These are phyloP conservation scores for Chelonus formosanus DNA, from an alignment of 2,888 invertebrate species.

Conservation along the genomic window DNA sequence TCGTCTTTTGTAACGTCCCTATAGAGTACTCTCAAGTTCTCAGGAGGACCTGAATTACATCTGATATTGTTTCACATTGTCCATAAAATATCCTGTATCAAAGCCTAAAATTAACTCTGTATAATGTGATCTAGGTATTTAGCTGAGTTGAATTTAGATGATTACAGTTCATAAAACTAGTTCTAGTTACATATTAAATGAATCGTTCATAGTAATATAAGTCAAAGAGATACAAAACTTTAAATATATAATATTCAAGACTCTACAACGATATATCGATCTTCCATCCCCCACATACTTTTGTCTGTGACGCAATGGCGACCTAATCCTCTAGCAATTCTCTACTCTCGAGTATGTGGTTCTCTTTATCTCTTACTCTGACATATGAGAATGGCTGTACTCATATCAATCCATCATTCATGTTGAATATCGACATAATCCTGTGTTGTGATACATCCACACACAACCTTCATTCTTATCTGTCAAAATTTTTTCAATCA, in stretches of 20 bases:
- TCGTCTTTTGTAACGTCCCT: too few relatives aligned
- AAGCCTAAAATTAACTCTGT: too few relatives aligned
- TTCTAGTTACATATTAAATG: not conserved
- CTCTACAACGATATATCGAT: conserved; percentile 16
- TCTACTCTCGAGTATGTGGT: conserved; percentile 10
- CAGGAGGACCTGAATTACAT: too few relatives aligned
- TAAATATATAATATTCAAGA: conserved; percentile 16
- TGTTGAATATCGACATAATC: not conserved
- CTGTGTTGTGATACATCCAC: conserved; percentile 1
- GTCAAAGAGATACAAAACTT: not conserved
- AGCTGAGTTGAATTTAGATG: too few relatives aligned
- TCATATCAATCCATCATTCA: conserved; percentile 18
- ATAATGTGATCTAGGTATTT: too few relatives aligned
- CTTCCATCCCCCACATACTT: not conserved
- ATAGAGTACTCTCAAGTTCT: too few relatives aligned
- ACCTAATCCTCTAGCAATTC: conserved; percentile 22
- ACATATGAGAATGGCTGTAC: conserved; percentile 6
- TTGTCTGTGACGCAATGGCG: conserved; percentile 21
- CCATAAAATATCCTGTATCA: too few relatives aligned
- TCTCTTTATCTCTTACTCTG: conserved; percentile 6
- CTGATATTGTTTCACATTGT: too few relatives aligned
- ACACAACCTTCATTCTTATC: not conserved
- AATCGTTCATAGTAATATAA: conserved; percentile 1
- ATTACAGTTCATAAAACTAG: too few relatives aligned
- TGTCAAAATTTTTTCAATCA: not conserved